Conservation (phyloP, 2,797 vertebrate species). For the Taenioides sp. region DNA sequence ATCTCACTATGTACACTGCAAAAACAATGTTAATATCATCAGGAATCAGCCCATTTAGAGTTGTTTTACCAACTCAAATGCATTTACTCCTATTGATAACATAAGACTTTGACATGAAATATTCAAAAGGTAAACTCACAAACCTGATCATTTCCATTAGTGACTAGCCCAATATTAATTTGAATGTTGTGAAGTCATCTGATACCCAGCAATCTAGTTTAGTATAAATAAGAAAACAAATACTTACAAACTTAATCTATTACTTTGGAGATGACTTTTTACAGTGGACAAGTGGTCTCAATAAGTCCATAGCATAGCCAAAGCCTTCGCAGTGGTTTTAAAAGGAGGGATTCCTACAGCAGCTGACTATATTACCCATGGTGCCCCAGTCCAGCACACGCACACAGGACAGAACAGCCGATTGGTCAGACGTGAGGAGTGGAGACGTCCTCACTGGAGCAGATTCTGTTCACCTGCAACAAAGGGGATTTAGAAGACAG, state of each 20-base stretch:
- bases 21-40: too few relatives aligned
- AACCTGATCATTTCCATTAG: too few relatives aligned
- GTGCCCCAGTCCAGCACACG: slow-evolving; percentile 30
- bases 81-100: too few relatives aligned
- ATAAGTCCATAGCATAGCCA: neutral
- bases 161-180: too few relatives aligned
- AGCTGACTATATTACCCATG: slow-evolving; percentile 14
- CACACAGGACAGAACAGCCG: slow-evolving; percentile 14
- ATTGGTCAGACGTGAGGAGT: slow-evolving; percentile 37
- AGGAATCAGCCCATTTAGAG: too few relatives aligned
- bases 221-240: neutral
- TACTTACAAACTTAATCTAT: neutral
- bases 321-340: neutral
- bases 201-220: neutral
- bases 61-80: too few relatives aligned
- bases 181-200: too few relatives aligned
- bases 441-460: slow-evolving; percentile 14
- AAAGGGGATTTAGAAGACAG: neutral
- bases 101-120: too few relatives aligned
- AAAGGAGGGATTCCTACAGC: slow-evolving; percentile 4
- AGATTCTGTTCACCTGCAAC: slow-evolving; percentile 66
- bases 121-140: too few relatives aligned
- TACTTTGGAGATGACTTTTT: neutral
- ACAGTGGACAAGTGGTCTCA: neutral
- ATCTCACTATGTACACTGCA: neutral